Evolutionary conservation across 2,888 invertebrate species (phyloP).

Genomic region (Troides aeacus): DNA sequence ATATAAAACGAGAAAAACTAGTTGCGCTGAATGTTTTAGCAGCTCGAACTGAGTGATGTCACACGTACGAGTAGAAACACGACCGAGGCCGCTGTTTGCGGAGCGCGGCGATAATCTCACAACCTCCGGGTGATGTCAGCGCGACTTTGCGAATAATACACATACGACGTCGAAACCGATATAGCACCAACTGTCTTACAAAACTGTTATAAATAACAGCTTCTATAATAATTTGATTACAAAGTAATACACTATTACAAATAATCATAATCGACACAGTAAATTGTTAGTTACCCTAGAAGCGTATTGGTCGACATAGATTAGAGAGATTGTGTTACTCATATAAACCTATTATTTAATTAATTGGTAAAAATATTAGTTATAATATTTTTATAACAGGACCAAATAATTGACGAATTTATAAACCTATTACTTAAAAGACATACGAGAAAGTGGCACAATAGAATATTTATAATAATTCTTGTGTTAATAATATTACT

Average conservation of each 20-base stretch:
- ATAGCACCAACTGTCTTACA: slow-evolving; percentile 15
- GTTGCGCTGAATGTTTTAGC: slow-evolving; percentile 33
- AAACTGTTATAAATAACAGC: not conserved
- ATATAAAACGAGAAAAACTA: slow-evolving; percentile 39
- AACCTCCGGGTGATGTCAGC: slow-evolving; percentile 68
- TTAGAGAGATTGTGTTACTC: no score
- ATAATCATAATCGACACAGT: no score
- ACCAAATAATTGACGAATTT: no score
- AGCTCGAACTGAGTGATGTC: slow-evolving; percentile 61
- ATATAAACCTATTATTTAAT: no score
- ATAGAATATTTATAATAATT: no score
- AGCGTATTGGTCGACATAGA: no score
- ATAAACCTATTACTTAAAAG: no score
- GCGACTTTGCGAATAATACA: slow-evolving; percentile 38
- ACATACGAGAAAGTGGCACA: no score
- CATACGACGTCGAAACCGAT: slow-evolving; percentile 43
- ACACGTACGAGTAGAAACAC: slow-evolving; percentile 62
- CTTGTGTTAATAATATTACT: no score
- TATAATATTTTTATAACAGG: no score
- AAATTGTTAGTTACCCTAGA: no score
- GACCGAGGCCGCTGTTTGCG: slow-evolving; percentile 61
- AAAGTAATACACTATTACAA: not conserved
- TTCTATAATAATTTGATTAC: not conserved
- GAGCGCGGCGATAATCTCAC: slow-evolving; percentile 59
- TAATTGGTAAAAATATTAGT: no score